Conservation (phyloP, 2,797 vertebrate genomes). For the Huso huso region DNA sequence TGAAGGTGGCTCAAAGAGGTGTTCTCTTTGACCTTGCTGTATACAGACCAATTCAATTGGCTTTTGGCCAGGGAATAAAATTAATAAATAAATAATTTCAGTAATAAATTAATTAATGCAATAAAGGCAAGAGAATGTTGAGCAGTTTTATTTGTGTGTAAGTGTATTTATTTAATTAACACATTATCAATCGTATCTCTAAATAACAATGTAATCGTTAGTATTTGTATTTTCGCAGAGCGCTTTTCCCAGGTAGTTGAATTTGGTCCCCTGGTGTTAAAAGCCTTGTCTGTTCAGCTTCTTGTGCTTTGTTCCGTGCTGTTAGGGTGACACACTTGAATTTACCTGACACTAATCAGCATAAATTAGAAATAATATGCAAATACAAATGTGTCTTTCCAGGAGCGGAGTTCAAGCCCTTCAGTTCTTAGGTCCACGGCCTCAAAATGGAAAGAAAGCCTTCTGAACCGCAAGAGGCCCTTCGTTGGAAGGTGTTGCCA, state of each 20-base stretch:
- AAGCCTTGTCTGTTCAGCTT: conserved; percentile 9
- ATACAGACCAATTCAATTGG: background rate
- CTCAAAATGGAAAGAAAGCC: conserved; percentile 87
- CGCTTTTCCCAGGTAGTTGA: background rate
- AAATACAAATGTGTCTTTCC: background rate
- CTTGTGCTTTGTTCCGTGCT: conserved; percentile 14
- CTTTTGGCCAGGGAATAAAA: no score
- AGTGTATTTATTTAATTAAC: no score
- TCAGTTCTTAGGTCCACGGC: conserved; percentile 78
- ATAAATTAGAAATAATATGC: no score
- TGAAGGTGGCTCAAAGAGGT: no score
- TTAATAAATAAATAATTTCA: no score
- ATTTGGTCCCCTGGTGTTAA: background rate
- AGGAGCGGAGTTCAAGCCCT: conserved; percentile 84
- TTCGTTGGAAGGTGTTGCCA: conserved; percentile 95
- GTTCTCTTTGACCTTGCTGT: background rate
- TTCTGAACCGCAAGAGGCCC: conserved; percentile 87
- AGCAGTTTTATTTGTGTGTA: no score
- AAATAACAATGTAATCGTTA: background rate
- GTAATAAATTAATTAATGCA: no score
- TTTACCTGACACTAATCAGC: no score
- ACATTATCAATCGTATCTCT: no score
- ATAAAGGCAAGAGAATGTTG: no score
- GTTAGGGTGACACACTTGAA: no score
- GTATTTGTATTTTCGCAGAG: background rate